phyloP scores from a whole-genome alignment of 2,113 vertebrate genomes.

The Rousettus leschenaultii region DNA sequence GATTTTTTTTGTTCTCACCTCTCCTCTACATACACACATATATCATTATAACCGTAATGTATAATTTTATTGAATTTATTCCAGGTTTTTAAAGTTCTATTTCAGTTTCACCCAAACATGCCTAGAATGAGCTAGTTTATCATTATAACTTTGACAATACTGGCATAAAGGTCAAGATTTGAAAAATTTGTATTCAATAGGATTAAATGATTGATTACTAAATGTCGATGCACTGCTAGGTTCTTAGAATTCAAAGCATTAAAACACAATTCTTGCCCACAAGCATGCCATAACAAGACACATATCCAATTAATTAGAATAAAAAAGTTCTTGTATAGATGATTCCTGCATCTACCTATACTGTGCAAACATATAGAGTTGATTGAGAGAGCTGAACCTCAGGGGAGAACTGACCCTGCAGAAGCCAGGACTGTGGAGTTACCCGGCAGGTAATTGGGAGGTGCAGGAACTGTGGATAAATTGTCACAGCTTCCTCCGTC shows the following conservation, averaged over 20 bases:
- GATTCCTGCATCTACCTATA: background rate
- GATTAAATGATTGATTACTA: background rate
- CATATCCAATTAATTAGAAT: background rate
- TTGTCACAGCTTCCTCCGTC: background rate
- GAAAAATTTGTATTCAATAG: background rate
- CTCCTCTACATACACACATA: background rate
- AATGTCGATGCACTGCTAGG: background rate
- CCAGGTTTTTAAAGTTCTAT: background rate
- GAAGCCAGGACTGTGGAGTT: background rate
- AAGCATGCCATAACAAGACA: background rate
- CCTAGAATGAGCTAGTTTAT: background rate
- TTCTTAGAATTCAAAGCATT: background rate
- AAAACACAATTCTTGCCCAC: background rate
- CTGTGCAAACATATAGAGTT: background rate
- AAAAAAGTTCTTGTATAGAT: background rate
- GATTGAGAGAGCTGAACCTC: background rate
- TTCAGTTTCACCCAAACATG: background rate
- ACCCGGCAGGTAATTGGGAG: background rate
- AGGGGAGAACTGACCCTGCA: background rate
- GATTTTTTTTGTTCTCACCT: background rate
- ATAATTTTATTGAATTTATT: constrained; percentile 31
- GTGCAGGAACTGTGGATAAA: background rate
- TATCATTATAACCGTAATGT: background rate
- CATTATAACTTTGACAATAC: background rate
- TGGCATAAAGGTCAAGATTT: background rate